Conservation (phyloP, 1,140 invertebrate species). For the Brachionus koreanus region DNA sequence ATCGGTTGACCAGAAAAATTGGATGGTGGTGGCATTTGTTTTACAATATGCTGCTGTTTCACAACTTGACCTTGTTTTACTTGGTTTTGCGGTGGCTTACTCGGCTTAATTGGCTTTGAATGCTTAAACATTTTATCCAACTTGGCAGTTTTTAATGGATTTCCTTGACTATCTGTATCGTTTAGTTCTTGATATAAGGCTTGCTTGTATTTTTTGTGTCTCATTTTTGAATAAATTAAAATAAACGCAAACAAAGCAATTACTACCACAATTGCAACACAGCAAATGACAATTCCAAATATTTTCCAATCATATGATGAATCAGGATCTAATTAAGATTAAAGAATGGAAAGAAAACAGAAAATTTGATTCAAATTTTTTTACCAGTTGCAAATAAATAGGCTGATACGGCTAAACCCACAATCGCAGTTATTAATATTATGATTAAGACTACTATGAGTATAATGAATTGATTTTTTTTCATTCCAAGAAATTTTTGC, state of each 20-base stretch:
- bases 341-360: neutral
- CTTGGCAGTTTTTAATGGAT: conserved; percentile 18
- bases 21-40: neutral
- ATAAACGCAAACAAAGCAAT: neutral
- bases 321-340: neutral
- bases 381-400: neutral
- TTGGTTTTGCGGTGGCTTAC: neutral
- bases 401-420: neutral
- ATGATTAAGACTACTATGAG: neutral
- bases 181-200: conserved; percentile 7
- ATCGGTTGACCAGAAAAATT: neutral
- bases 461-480: neutral
- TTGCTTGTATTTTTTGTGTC: conserved; percentile 9
- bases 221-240: neutral
- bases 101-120: conserved; percentile 2
- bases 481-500: conserved; percentile 19
- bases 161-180: conserved; percentile 5
- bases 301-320: conserved; percentile 25
- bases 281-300: conserved; percentile 1
- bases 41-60: neutral
- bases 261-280: neutral
- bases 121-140: conserved; percentile 24
- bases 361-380: neutral
- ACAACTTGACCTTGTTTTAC: neutral
- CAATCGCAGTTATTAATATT: neutral